Evolutionary conservation across 2,113 vertebrate genomes (phyloP), one percentile per base, ranked within the genome.

Genomic region (Pleuronectes platessa): DNA sequence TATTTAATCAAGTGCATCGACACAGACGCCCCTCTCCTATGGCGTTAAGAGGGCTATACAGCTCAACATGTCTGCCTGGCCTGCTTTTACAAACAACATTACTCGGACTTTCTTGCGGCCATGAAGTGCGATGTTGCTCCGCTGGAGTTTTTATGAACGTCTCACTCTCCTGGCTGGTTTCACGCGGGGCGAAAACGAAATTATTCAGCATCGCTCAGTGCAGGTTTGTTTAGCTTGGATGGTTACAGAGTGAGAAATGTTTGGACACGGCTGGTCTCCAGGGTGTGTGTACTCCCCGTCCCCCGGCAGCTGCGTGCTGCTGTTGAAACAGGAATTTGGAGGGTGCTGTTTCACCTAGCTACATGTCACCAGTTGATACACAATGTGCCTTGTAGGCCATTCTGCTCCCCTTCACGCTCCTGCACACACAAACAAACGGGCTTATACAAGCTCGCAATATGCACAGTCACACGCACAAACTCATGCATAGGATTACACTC

Each of bases 141-240:
- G 74, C 55, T 81, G 72, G 72, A 87, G 72, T 82, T 80, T 58
- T 85, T 84, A 74, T 63, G 76, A 85, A 88, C 83, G 82, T 80
- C 74, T 71, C 78, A 61, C 72, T 86, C 82, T 55, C 73, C 78
- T 81, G 89, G 74, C 85, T 86, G 83, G 80, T 82, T 23, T 80
- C 79, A 83, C 15, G 11, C 84, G 31, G 80, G 74, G 78, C 69
- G 37, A 24, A 81, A 88, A 87, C 21, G 42, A 83, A 91, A 89
- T 92, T 85, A 89, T 86, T 84, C 82, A 84, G 83, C 78, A 47
- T 45, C 65, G 71, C 83, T 88, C n/a, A 18, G 61, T 17, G 17
- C 71, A 56, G 72, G 63, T 72, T 87, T 92, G 85, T 90, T 92
- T 90, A 83, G 84, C 81, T 90, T 89, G 85, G 88, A 82, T 78